Evolutionary conservation across 2,888 invertebrate species (phyloP), one percentile per base, ranked within the genome.

Genomic region (Synergus laeviventris): DNA sequence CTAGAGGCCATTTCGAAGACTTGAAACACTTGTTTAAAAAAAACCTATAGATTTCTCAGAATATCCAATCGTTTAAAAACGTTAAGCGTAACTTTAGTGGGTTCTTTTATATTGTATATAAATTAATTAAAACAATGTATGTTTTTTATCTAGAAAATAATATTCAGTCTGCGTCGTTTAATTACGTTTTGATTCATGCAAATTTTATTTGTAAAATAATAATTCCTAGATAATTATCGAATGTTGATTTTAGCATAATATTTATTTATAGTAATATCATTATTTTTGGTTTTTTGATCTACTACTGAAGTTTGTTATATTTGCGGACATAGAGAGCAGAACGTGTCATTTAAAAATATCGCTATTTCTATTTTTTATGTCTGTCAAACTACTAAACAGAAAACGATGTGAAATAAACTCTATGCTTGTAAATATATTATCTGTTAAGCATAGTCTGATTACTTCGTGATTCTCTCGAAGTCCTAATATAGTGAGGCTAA

Each of bases 1-100:
- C 24, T 49, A 70, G 70, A 70, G 45, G 70, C 70, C 70, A 70
- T 70, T 54, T 70, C 16, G n/a, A 70, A 70, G 70, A 70, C 70
- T n/a, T 16, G 9, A 8, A 11, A 54, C 21, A 64, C 39, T 64
- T 42, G 42, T 18, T 39, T 18, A 3, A 49, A 49, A 70, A 66
- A 24, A 45, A 45, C 39, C 45, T 66, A 45, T 54, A 66, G 9
- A 31, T 49, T 70, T 16, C 49, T n/a, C 12, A 42, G 12, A 24
- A 59, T 59, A 42, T 31, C 11, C 36, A 14, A 49, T 42, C 21
- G 42, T 39, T 21, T 24, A 66, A 9, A 49, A 45, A 49, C 16
- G n/a, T 31, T 70, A 70, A 3, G n/a, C 49, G n/a, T n/a, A 54
- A 70, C n/a, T 70, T 70, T 31, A 45, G 18, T 70, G 31, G 31